Evolutionary conservation across 2,113 vertebrate genomes (phyloP).

Genomic region (Nothoprocta pentlandii): DNA sequence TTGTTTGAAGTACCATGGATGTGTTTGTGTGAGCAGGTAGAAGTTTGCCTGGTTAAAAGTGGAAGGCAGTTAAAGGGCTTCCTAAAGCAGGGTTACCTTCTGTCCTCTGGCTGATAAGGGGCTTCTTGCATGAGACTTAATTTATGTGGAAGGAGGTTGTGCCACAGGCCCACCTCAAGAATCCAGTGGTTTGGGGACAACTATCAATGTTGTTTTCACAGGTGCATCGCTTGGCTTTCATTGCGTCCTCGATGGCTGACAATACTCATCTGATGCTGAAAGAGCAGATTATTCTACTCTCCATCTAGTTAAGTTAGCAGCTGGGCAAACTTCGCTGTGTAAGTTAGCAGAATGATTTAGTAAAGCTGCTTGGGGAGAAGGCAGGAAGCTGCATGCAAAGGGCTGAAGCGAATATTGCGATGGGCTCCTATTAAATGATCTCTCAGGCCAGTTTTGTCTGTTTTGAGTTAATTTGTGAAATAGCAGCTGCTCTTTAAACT

Average conservation of each 20-base stretch:
- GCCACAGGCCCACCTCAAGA: background rate
- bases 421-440: background rate
- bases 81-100: background rate
- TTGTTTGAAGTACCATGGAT: background rate
- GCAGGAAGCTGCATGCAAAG: background rate
- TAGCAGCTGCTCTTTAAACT: background rate
- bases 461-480: background rate
- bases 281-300: background rate
- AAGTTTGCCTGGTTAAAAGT: background rate
- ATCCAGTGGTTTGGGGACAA: background rate
- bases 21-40: background rate
- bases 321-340: background rate
- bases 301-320: background rate
- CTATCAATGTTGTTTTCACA: background rate
- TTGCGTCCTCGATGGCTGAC: background rate
- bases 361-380: background rate
- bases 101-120: background rate
- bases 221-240: background rate
- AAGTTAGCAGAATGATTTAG: constrained; percentile 1
- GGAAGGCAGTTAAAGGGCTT: background rate
- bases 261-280: background rate
- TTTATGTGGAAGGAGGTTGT: background rate
- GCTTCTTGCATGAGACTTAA: background rate
- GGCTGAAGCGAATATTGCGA: background rate
- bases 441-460: background rate